Evolutionary conservation across 2,888 invertebrate genomes (phyloP).

Genomic region (Leptopilina drosophilae): DNA sequence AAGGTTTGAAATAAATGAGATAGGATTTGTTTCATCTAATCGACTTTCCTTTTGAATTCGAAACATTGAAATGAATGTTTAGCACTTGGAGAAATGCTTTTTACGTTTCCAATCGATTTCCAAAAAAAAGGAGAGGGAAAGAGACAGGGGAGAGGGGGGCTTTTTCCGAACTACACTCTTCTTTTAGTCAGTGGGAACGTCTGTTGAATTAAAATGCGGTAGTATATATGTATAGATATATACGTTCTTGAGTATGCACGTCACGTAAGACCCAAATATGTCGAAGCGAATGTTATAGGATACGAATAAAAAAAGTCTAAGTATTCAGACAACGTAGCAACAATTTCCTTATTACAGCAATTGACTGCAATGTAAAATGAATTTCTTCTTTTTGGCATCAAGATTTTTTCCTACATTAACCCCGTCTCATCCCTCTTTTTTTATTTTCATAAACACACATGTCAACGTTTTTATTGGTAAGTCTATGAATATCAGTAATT

Average conservation of each 20-base stretch:
- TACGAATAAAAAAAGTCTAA: conserved; percentile 18
- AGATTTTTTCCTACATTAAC: background rate
- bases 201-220: conserved; percentile 31
- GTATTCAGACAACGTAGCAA: conserved; percentile 21
- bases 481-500: too few species aligned
- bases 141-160: background rate
- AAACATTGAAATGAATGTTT: conserved; percentile 18
- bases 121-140: background rate
- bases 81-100: background rate
- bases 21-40: background rate
- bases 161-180: conserved; percentile 3
- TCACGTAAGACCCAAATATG: conserved; percentile 37
- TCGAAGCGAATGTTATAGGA: conserved; percentile 36
- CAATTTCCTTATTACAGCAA: conserved; percentile 32
- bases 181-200: conserved; percentile 6
- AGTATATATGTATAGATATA: background rate
- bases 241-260: background rate
- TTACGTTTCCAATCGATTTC: background rate
- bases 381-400: conserved; percentile 12
- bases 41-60: background rate
- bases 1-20: background rate
- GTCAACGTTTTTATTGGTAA: too few species aligned
- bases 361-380: conserved; percentile 16
- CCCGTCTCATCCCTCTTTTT: background rate
- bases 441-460: background rate